These are phyloP conservation scores for Hypomecis punctinalis DNA, from an alignment of 2,888 invertebrate genomes.

Conservation along the genomic window DNA sequence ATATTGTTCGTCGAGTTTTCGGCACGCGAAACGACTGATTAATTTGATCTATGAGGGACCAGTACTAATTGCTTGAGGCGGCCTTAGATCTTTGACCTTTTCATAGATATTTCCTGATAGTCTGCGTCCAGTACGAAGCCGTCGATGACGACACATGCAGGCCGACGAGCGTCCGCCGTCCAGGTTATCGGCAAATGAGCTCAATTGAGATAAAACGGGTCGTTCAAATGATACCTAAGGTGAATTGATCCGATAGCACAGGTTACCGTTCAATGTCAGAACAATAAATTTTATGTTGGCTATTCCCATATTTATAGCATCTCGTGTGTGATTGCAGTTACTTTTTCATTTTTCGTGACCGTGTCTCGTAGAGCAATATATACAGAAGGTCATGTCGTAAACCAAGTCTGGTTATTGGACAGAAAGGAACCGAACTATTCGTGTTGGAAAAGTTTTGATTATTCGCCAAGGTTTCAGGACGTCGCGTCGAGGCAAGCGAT, in stretches of 20 bases:
- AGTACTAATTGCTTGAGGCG: conserved; percentile 15
- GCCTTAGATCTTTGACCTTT: conserved; percentile 50
- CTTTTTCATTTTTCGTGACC: conserved; percentile 19
- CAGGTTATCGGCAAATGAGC: conserved; percentile 69
- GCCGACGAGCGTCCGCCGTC: conserved; percentile 37
- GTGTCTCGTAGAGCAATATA: conserved; percentile 8
- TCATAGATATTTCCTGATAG: conserved; percentile 53
- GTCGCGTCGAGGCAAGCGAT: conserved; percentile 49
- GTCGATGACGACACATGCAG: conserved; percentile 65
- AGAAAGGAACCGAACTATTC: conserved; percentile 27
- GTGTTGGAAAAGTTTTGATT: conserved; percentile 49
- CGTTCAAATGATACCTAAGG: conserved; percentile 52
- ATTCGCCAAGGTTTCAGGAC: conserved; percentile 60
- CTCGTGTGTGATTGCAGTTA: conserved; percentile 19
- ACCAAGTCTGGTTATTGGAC: conserved; percentile 22
- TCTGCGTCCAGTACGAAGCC: conserved; percentile 48
- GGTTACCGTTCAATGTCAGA: conserved; percentile 53
- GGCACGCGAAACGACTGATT: conserved; percentile 22
- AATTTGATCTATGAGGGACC: conserved; percentile 21
- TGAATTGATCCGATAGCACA: conserved; percentile 53
- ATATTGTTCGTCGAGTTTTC: conserved; percentile 15
- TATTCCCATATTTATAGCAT: conserved; percentile 16
- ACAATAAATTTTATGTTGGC: conserved; percentile 39
- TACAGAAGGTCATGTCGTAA: conserved; percentile 28
- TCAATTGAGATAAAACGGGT: conserved; percentile 66